Evolutionary conservation across 2,113 vertebrate genomes (phyloP).

Genomic region (Eurypyga helias): DNA sequence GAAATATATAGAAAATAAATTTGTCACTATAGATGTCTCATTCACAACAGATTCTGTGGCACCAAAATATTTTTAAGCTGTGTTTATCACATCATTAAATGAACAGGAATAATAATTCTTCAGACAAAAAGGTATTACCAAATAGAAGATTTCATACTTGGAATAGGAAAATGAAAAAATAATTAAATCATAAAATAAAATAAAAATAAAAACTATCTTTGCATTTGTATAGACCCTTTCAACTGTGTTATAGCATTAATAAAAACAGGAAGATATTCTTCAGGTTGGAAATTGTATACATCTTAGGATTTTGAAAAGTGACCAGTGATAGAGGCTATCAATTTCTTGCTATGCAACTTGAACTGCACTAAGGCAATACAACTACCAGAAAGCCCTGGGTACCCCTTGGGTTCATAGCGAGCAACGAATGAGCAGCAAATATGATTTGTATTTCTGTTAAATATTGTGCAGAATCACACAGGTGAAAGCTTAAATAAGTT

Average conservation of each 20-base stretch:
- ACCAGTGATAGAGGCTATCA: background rate
- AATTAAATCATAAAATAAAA: background rate
- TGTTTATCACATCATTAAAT: conserved; percentile 23
- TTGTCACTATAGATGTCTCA: conserved; percentile 61
- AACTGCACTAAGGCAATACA: background rate
- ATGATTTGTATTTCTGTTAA: background rate
- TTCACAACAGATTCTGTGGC: conserved; percentile 45
- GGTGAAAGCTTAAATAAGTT: background rate
- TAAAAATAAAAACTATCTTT: background rate
- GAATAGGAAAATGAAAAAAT: background rate
- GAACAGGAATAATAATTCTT: conserved; percentile 2
- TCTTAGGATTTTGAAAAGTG: background rate
- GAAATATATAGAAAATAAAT: conserved; percentile 61
- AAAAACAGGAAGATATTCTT: background rate
- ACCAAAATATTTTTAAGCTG: conserved; percentile 53
- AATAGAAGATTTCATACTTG: background rate
- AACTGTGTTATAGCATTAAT: background rate
- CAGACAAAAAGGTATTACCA: background rate
- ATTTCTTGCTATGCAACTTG: background rate
- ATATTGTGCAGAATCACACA: background rate
- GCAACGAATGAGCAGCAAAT: background rate
- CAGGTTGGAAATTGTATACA: background rate
- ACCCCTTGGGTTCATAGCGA: background rate
- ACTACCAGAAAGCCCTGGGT: background rate
- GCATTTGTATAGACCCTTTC: background rate